phyloP scores from a whole-genome alignment of 1,140 invertebrate species.

The Philopotamus ludificatus region DNA sequence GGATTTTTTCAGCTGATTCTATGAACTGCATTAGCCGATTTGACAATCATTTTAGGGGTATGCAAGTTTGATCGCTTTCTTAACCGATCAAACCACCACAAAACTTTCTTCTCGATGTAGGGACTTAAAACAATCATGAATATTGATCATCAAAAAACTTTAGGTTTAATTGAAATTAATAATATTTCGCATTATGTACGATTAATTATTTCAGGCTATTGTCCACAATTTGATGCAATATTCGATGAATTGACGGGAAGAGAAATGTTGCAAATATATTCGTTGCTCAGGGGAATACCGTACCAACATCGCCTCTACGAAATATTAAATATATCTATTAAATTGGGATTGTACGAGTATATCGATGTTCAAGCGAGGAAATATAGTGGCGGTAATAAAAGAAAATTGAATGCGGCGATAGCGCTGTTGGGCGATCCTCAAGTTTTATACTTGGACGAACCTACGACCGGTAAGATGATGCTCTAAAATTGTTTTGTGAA shows the following conservation, averaged over 20 bases:
- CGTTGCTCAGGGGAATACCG: conserved; percentile 66
- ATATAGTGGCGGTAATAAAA: conserved; percentile 91
- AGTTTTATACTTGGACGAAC: conserved; percentile 87
- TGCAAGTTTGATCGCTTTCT: too few species aligned
- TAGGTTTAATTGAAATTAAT: too few species aligned
- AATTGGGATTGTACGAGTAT: conserved; percentile 56
- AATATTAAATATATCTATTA: conserved; percentile 44
- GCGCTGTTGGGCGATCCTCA: conserved; percentile 86
- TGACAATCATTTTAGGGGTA: too few species aligned
- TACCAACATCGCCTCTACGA: conserved; percentile 42
- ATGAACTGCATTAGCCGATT: too few species aligned
- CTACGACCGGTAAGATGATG: conserved; percentile 63
- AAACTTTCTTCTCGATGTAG: too few species aligned
- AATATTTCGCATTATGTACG: too few species aligned
- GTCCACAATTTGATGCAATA: conserved; percentile 75
- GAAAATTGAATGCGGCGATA: conserved; percentile 92
- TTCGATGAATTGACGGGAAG: conserved; percentile 70
- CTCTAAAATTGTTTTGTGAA: background rate
- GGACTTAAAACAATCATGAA: too few species aligned
- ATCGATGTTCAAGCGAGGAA: conserved; percentile 57
- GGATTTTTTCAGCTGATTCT: too few species aligned
- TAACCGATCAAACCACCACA: too few species aligned
- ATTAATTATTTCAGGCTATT: conserved; percentile 59
- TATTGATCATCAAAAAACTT: too few species aligned
- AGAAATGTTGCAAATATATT: conserved; percentile 72